Evolutionary conservation across 2,888 invertebrate species (phyloP), one percentile per base, ranked within the genome.

Genomic region (Physocephala rufipes): DNA sequence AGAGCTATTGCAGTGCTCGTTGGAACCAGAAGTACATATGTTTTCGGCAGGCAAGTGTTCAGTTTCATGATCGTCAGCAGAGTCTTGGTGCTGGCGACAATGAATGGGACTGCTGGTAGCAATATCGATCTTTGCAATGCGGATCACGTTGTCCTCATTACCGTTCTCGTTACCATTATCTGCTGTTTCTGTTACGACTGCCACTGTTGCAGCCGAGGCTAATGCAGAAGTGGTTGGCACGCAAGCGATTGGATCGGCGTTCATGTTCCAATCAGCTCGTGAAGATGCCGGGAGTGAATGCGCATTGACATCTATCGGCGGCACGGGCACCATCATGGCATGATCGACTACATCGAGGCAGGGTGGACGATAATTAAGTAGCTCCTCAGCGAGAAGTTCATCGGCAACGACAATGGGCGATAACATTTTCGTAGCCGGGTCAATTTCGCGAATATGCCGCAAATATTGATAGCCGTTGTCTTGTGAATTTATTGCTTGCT

Each of bases 381-480:
- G 73, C 65, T 77, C 78, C 24, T 76, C 75, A 63, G 79, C 79
- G 12, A 80, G 71, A 59, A 80, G 63, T 74, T 82, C 83, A 62
- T 83, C 82, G 26, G 79, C 75, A 5, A 78, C 81, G 26, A 78
- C 78, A 21, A 84, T 78, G 24, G 86, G 84, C 51, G 82, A 83
- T 16, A 84, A 77, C 79, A 86, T 76, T 75, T 85, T 86, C 68
- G 84, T 84, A 64, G 84, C 85, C 21, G 86, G 81, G 73, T 86
- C 86, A 24, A 85, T 86, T 76, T 86, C 86, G 9, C 86, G 84
- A 49, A 86, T 85, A 73, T 86, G 86, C 9, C 86, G 80, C 74
- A 86, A 79, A 74, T 85, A 84, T 75, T 86, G 86, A 79, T 86
- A 86, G 64, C 86, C 85, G 75, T 85, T 85, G 49, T 85, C 85